Base-by-base conservation (phyloP, 2,113 vertebrate genomes). In the Pithys albifrons region DNA sequence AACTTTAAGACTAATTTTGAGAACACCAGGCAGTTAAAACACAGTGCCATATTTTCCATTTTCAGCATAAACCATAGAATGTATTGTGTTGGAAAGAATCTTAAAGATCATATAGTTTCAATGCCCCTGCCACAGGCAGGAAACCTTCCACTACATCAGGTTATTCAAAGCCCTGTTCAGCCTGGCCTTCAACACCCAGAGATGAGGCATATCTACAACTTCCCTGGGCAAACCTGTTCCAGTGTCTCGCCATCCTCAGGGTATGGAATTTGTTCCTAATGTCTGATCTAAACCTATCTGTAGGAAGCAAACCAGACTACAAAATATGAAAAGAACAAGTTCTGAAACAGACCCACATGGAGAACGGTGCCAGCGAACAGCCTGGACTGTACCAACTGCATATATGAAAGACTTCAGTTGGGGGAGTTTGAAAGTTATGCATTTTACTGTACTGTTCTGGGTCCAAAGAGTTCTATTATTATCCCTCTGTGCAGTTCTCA, bases 1-100 rank as follows among this genome's bases (percentile, higher is more conserved):
- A 67, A 67, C 64, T 84, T 93, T 54, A 62, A 51, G 64, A 58
- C 72, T 33, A 79, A 69, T 37, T 81, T 67, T 75, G 49, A 57
- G 58, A 79, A 89, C 79, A 51, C 3, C 31, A 85, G 54, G 33
- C 64, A 76, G 62, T 39, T 87, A 84, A 85, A 93, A 74, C 18
- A 29, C 31, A 48, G 19, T 14, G 20, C 10, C 20, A 59, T 73
- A 27, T 88, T 54, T 78, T 65, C n/a, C 23, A 12, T 76, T 66
- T 71, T 59, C 73, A 75, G 48, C 48, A 76, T 19, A 76, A 83
- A 55, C 20, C n/a, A 35, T 0, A 49, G 41, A 75, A 17, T 48
- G 28, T 18, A 20, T 70, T 48, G n/a, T 2, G 1, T 13, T 76
- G n/a, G 24, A 70, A 90, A 55, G 25, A 41, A 48, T 31, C 55